Evolutionary conservation across 2,888 invertebrate genomes (phyloP).

Genomic region (Protophormia terraenovae): DNA sequence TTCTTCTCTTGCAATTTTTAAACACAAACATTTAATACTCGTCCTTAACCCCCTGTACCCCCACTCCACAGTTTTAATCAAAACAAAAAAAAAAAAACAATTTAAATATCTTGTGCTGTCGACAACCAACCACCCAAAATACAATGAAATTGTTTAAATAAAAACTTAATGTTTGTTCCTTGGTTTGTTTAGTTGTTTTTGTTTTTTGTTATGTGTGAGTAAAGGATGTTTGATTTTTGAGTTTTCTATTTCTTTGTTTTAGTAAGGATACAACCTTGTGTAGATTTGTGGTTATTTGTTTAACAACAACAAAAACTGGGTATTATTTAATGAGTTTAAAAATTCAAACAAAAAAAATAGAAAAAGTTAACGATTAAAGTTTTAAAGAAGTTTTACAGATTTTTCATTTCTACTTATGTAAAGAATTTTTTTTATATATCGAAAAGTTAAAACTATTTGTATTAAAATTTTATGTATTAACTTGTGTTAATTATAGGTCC

Average conservation of each 20-base stretch:
- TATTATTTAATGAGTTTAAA: slow-evolving; percentile 46
- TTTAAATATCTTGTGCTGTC: slow-evolving; percentile 11
- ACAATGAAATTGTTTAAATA: slow-evolving; percentile 53
- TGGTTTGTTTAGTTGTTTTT: slow-evolving; percentile 1
- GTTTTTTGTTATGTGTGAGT: neutral
- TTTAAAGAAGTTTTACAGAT: neutral
- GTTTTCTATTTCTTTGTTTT: neutral
- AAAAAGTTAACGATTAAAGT: neutral
- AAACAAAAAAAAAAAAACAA: slow-evolving; percentile 12
- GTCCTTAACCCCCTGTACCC: neutral
- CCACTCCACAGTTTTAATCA: too few species aligned
- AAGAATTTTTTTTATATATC: too few species aligned
- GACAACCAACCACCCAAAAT: slow-evolving; percentile 20
- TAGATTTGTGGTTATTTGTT: slow-evolving; percentile 48
- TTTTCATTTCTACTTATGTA: too few species aligned
- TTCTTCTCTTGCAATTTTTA: neutral
- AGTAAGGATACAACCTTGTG: slow-evolving; percentile 2
- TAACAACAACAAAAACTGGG: neutral
- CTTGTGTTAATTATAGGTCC: too few species aligned
- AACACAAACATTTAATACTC: neutral
- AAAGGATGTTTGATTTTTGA: slow-evolving; percentile 8
- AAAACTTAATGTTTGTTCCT: slow-evolving; percentile 37
- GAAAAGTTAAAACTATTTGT: too few species aligned
- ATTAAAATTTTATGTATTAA: too few species aligned
- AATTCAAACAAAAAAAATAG: neutral